Base-by-base conservation (phyloP, 2,888 invertebrate genomes). In the Escarpia spicata region DNA sequence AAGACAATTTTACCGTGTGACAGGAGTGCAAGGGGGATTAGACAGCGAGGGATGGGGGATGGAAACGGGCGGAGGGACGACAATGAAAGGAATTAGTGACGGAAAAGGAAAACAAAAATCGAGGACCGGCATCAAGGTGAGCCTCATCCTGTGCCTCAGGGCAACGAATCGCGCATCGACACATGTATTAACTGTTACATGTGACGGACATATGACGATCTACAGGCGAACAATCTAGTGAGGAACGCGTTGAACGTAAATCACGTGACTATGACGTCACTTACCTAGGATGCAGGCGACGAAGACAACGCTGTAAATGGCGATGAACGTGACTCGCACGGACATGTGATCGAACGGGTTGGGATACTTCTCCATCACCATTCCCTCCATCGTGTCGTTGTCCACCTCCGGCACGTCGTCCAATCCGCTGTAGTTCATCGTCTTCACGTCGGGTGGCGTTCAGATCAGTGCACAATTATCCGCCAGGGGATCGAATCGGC, bases 251-350 rank as follows among this genome's bases (percentile, higher is more conserved):
- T 19, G 26, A 75, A 75, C 75, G 19, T n/a, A 75, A 19, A 26
- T n/a, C 75, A 75, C 75, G 75, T 75, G 75, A 75, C 19, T 26
- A 26, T n/a, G 75, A 75, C 75, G 75, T 75, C 26, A 91, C 91
- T 91, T 52, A 91, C 91, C 91, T 9, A 91, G 44, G 44, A 91
- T 44, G 52, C 91, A 91, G 19, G 45, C 37, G 37, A 43, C 15
- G 52, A 91, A 91, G 26, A 91, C 91, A 19, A 91, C 37, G 91
- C 45, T 45, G 91, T 91, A 91, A n/a, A 91, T 43, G n/a, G 44
- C 43, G 52, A 91, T 91, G 91, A 91, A 91, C 4, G 91, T 91
- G 44, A 91, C 91, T 91, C 91, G 44, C 9, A 89, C 92, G n/a
- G 43, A 90, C 43, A 26, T 31, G 45, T 91, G 43, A 19, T 90